phyloP scores from a whole-genome alignment of 2,888 invertebrate genomes.

The Thymelicus acteon region DNA sequence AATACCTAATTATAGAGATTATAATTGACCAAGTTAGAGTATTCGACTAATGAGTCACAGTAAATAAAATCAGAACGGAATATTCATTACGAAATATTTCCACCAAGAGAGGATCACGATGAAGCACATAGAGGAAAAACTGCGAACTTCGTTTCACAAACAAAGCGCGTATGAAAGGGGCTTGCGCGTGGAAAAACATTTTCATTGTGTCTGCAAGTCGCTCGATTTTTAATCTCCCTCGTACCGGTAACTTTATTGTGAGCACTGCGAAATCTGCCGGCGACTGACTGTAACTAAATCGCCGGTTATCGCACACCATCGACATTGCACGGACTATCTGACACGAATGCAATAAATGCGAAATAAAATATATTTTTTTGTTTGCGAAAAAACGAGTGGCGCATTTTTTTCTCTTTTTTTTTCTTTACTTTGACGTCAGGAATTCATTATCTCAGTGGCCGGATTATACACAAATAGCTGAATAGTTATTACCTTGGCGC shows the following conservation, averaged over 20 bases:
- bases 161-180: slow-evolving; percentile 79
- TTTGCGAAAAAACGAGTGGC: slow-evolving; percentile 8
- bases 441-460: no score
- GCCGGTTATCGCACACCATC: slow-evolving; percentile 46
- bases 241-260: slow-evolving; percentile 77
- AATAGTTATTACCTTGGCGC: no score
- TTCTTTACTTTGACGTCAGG: no score
- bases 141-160: slow-evolving; percentile 81
- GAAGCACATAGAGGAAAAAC: slow-evolving; percentile 75
- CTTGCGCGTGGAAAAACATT: slow-evolving; percentile 75
- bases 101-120: slow-evolving; percentile 68
- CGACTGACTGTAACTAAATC: slow-evolving; percentile 57
- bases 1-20: no score
- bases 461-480: no score
- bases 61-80: slow-evolving; percentile 58
- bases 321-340: slow-evolving; percentile 25
- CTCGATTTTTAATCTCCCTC: slow-evolving; percentile 82
- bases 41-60: background rate
- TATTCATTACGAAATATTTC: slow-evolving; percentile 75
- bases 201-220: slow-evolving; percentile 81
- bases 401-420: no score
- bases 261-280: slow-evolving; percentile 66
- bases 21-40: background rate
- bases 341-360: slow-evolving; percentile 21
- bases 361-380: background rate